phyloP scores from a whole-genome alignment of 2,113 vertebrate species.

The Oncorhynchus keta region DNA sequence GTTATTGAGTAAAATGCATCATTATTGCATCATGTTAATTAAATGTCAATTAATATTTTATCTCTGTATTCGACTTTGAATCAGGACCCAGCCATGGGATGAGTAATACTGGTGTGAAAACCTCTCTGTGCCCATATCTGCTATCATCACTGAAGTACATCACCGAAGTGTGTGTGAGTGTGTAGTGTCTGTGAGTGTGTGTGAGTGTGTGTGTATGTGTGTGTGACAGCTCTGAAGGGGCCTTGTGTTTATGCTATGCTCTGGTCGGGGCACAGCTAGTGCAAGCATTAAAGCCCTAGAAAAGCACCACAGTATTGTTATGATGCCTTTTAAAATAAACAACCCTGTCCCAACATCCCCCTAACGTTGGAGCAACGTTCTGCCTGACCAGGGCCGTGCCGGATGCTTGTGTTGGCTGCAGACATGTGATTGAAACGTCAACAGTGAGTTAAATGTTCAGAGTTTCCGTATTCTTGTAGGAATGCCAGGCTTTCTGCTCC shows the following conservation, averaged over 20 bases:
- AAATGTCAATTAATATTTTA: background rate
- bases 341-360: slow-evolving; percentile 28
- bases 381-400: slow-evolving; percentile 1
- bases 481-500: slow-evolving; percentile 64
- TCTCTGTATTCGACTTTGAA: background rate
- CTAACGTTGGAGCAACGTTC: background rate
- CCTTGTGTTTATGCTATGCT: slow-evolving; percentile 10
- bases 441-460: slow-evolving; percentile 34
- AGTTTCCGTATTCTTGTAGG: slow-evolving; percentile 52
- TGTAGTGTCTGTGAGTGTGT: too few species aligned
- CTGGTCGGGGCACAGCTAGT: slow-evolving; percentile 12
- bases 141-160: background rate
- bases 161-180: too few species aligned
- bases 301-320: slow-evolving; percentile 18
- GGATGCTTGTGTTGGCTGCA: slow-evolving; percentile 58
- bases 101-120: background rate
- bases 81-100: background rate
- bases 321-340: slow-evolving; percentile 11
- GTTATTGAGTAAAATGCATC: background rate
- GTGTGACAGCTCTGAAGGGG: slow-evolving; percentile 14
- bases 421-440: background rate
- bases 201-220: background rate
- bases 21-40: background rate
- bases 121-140: background rate
- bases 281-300: slow-evolving; percentile 15